These are phyloP conservation scores for Calameuta pallipes DNA, from an alignment of 2,888 invertebrate species.

Conservation along the genomic window DNA sequence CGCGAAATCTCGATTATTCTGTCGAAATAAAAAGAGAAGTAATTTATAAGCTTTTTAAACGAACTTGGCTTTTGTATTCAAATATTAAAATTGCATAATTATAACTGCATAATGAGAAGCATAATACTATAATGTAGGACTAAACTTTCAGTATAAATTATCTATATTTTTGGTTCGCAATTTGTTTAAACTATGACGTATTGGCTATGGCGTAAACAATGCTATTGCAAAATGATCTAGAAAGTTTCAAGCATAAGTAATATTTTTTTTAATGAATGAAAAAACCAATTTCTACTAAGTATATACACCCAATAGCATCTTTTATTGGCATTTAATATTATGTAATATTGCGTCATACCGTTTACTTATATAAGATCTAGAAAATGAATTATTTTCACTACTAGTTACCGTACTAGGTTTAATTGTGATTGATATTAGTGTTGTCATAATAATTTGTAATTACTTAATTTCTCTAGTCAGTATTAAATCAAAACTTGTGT, in stretches of 20 bases:
- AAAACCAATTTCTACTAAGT: background rate
- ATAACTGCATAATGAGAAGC: background rate
- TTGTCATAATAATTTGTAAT: conserved; percentile 21
- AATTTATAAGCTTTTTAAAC: background rate
- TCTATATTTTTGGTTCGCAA: background rate
- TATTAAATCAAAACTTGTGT: conserved; percentile 36
- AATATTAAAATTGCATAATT: background rate
- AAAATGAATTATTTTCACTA: background rate
- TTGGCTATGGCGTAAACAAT: background rate
- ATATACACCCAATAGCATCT: background rate
- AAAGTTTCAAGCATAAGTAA: background rate
- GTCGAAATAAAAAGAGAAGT: background rate
- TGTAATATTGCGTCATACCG: background rate
- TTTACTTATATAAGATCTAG: background rate
- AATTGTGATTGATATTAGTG: conserved; percentile 11
- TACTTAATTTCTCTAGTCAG: conserved; percentile 42
- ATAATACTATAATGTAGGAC: background rate
- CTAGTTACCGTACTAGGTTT: conserved; percentile 7
- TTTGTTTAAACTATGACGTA: background rate
- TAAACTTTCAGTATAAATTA: background rate
- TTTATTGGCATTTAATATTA: background rate
- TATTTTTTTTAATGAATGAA: background rate
- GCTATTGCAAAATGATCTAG: background rate
- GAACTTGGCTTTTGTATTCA: background rate
- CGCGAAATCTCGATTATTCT: background rate